Base-by-base conservation (phyloP, 2,888 invertebrate genomes). In the Apoderus coryli region DNA sequence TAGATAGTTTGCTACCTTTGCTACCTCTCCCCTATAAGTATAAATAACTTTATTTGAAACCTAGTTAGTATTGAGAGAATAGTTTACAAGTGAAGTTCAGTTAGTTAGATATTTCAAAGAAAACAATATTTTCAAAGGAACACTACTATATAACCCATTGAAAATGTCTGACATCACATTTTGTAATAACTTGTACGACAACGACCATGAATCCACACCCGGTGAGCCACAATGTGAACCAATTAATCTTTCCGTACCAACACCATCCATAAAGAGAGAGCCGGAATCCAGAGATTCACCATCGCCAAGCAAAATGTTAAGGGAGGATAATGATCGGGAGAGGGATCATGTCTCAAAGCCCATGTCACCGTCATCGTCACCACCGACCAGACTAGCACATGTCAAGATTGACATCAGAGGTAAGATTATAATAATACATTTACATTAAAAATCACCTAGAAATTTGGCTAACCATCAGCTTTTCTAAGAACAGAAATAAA, bases 331-430 rank as follows among this genome's bases (percentile, higher is more conserved):
- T 22, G 60, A 60, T 2, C 45, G 44, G 10, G 42, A 41, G 24
- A 14, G 31, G 31, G 7, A 30, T 29, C 58, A 33, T 49, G 4
- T 57, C 59, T 22, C 47, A 49, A 31, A 56, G 22, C 48, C 52
- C 9, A 37, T 49, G 12, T 50, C 50, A 14, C 44, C 54, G n/a
- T 64, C 64, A 32, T 14, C 24, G n/a, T 34, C 36, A 11, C 31
- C 36, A 14, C 14, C 31, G 7, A 27, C 15, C 6, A 28, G 31
- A 4, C 16, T 29, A 4, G 13, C 84, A 16, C 76, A 81, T 49
- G 82, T 92, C 50, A 89, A 85, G 61, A 84, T 92, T 45, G 76
- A 82, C 40, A 84, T 81, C 46, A 71, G 82, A 72, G 82, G 89
- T 80, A 56, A 61, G 67, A 56, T 11, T 13, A 29, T 9, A 3